Conservation (phyloP, 2,888 invertebrate species). For the Entomobrya multifasciata region DNA sequence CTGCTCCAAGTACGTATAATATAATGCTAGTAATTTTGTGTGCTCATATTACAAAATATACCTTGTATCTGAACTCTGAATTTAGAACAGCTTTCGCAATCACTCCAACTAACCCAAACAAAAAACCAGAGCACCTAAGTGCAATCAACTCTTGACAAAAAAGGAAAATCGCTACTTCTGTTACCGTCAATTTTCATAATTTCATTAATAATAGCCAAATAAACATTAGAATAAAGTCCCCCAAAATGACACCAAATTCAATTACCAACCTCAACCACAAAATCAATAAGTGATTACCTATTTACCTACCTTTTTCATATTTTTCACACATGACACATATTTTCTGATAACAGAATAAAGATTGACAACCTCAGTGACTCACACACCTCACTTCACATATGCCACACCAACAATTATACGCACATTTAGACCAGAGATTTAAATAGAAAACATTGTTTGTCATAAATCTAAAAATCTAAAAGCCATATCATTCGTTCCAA, state of each 20-base stretch:
- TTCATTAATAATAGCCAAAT: not conserved
- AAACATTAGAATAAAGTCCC: not conserved
- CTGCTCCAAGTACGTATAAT: not conserved
- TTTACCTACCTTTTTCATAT: not conserved
- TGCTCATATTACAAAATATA: not conserved
- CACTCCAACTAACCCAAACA: not conserved
- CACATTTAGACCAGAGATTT: no score
- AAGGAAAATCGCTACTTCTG: not conserved
- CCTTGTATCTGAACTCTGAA: not conserved
- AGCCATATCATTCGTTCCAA: not conserved
- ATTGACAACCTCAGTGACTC: not conserved
- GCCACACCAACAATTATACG: no score
- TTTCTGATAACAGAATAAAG: not conserved
- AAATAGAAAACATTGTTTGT: no score
- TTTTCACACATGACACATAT: not conserved
- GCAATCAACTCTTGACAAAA: constrained; percentile 17
- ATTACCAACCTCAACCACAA: not conserved
- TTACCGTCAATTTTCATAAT: constrained; percentile 33
- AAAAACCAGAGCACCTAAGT: not conserved
- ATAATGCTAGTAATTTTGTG: not conserved
- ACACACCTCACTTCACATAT: no score
- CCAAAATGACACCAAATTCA: no score
- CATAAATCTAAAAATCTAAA: constrained; percentile 4
- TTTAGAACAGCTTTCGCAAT: constrained; percentile 21
- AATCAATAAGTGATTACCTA: not conserved